A percentile compares a stretch with the other conserved stretches of the same genome.
Conservation (phyloP, 1,140 invertebrate species). For the Monomorium pharaonis region DNA sequence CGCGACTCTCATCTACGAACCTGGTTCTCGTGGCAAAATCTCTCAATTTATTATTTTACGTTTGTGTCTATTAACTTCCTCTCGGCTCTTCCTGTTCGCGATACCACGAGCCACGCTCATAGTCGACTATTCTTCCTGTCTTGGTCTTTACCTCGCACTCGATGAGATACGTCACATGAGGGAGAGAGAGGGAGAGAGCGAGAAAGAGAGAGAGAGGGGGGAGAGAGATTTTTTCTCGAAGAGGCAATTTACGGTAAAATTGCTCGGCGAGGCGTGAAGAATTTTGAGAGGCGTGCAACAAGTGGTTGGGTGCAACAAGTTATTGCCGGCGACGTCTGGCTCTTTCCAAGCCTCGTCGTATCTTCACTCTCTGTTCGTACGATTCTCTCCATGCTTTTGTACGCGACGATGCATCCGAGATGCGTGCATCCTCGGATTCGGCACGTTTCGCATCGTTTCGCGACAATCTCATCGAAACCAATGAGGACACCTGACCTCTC, state of each 20-base stretch:
- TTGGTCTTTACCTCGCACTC: constrained; percentile 55
- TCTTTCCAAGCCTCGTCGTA: constrained; percentile 66
- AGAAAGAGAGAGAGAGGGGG: neutral
- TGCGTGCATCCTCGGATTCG: constrained; percentile 61
- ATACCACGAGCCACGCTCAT: constrained; percentile 42
- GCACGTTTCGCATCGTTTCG: constrained; percentile 32
- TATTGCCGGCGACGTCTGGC: constrained; percentile 77
- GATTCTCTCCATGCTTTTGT: constrained; percentile 48
- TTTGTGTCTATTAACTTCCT: constrained; percentile 61
- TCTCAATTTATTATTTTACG: constrained; percentile 67
- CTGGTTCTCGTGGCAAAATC: constrained; percentile 44
- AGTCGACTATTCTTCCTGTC: constrained; percentile 39
- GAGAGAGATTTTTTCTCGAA: constrained; percentile 69
- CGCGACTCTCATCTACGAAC: neutral
- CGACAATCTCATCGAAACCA: constrained; percentile 54
- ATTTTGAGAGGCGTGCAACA: constrained; percentile 82
- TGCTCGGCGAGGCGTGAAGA: constrained; percentile 80
- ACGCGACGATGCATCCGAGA: constrained; percentile 14
- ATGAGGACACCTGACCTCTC: neutral
- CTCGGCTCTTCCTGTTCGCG: constrained; percentile 48
- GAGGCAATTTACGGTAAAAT: constrained; percentile 81
- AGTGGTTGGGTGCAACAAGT: constrained; percentile 82
- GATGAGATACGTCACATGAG: constrained; percentile 73
- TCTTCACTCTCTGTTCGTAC: constrained; percentile 33
- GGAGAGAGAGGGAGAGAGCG: neutral